Conservation (phyloP, 2,113 vertebrate genomes). For the Jacana jacana region DNA sequence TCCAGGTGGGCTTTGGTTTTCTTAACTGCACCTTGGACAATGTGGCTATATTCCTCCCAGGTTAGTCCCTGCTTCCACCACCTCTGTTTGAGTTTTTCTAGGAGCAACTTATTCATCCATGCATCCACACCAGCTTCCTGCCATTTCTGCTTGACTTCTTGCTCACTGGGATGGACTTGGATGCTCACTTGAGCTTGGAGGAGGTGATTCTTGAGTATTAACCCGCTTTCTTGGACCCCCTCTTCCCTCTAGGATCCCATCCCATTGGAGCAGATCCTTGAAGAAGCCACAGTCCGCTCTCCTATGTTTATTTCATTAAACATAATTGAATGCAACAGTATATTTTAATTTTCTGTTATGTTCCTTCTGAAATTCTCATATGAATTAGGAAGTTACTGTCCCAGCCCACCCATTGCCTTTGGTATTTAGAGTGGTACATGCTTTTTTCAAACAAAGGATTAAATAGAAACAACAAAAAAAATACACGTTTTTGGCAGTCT, state of each 20-base stretch:
- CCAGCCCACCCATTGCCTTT: neutral
- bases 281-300: neutral
- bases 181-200: neutral
- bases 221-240: neutral
- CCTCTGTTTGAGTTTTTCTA: neutral
- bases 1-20: neutral
- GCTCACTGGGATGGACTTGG: neutral
- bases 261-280: neutral
- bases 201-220: neutral
- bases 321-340: neutral
- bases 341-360: neutral
- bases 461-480: neutral
- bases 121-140: neutral
- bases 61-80: neutral
- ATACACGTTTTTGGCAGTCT: neutral
- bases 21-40: neutral
- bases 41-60: neutral
- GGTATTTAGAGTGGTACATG: neutral
- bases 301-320: neutral
- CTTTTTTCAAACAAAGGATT: neutral
- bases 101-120: neutral
- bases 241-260: neutral
- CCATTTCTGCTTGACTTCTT: neutral
- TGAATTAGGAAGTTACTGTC: neutral
- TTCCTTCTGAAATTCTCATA: neutral